These are phyloP conservation scores for Cheilosia impressa DNA, from an alignment of 2,888 invertebrate genomes.

Conservation along the genomic window DNA sequence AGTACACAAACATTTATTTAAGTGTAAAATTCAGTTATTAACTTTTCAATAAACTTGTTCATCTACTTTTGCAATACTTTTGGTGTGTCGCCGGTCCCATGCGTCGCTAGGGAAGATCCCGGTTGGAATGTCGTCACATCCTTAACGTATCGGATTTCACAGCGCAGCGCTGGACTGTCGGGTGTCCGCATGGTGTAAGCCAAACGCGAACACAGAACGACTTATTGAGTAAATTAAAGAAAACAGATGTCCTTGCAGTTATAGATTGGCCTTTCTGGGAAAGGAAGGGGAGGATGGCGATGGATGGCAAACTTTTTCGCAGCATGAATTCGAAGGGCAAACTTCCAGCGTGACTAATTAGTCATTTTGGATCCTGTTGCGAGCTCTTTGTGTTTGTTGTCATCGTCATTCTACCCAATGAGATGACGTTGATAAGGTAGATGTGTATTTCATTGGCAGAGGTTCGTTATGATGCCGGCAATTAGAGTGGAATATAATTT, in stretches of 20 bases:
- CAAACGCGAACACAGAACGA: constrained; percentile 39
- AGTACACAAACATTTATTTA: constrained; percentile 75
- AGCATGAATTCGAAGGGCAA: constrained; percentile 30
- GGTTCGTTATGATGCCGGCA: constrained; percentile 1
- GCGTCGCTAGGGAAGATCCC: background rate
- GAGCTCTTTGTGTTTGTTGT: constrained; percentile 37
- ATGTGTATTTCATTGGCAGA: background rate
- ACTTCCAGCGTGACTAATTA: constrained; percentile 67
- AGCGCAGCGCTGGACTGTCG: constrained; percentile 6
- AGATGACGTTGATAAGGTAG: background rate
- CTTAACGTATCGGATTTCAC: constrained; percentile 69
- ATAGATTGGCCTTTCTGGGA: constrained; percentile 38
- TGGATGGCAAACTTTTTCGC: constrained; percentile 28
- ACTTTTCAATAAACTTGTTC: constrained; percentile 75
- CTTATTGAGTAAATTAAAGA: constrained; percentile 72
- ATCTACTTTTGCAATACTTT: constrained; percentile 72
- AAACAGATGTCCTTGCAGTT: constrained; percentile 68
- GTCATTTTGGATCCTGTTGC: constrained; percentile 57
- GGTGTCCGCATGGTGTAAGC: constrained; percentile 3
- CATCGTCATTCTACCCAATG: constrained; percentile 23
- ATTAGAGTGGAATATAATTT: background rate
- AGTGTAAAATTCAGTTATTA: constrained; percentile 76
- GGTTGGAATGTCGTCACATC: constrained; percentile 32
- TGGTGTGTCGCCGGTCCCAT: background rate
- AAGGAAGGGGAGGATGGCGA: background rate